phyloP scores from a whole-genome alignment of 2,113 vertebrate genomes.

The Dryoscopus gambensis region DNA sequence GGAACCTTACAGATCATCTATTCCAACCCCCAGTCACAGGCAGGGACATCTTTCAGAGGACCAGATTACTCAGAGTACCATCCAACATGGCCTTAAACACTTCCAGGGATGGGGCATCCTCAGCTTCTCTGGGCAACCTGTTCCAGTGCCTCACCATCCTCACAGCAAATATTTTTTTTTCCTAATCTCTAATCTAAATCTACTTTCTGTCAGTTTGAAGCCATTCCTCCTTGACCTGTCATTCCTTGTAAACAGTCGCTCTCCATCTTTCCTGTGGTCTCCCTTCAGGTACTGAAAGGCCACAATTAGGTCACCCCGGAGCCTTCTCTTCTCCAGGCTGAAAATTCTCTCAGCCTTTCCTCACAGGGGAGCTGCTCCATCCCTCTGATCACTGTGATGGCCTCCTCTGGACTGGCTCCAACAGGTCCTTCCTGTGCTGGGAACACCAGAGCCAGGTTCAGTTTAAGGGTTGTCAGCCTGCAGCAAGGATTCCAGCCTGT shows the following conservation, averaged over 20 bases:
- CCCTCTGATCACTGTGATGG: neutral
- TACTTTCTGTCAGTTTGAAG: neutral
- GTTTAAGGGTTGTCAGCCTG: neutral
- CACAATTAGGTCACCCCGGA: neutral
- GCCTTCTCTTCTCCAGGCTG: neutral
- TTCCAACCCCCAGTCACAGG: neutral
- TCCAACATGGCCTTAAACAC: neutral
- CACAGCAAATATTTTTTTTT: neutral
- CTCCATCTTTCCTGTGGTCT: neutral
- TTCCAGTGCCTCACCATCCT: neutral
- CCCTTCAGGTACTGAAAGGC: neutral
- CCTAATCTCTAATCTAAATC: neutral
- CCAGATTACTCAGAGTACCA: neutral
- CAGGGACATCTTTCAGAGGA: neutral
- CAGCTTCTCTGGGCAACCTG: neutral
- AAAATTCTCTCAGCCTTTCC: neutral
- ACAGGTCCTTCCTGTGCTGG: neutral
- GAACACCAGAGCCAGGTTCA: neutral
- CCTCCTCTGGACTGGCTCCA: neutral
- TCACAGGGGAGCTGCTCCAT: neutral
- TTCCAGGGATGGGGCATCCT: neutral
- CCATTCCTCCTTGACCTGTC: rapidly evolving
- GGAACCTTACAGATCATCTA: too few relatives aligned
- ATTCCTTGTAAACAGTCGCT: neutral
- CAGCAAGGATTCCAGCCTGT: neutral